Percentiles rank a stretch among this genome's conserved stretches.
phyloP scores from a whole-genome alignment of 1,140 invertebrate genomes.

The Drosophila leontia region DNA sequence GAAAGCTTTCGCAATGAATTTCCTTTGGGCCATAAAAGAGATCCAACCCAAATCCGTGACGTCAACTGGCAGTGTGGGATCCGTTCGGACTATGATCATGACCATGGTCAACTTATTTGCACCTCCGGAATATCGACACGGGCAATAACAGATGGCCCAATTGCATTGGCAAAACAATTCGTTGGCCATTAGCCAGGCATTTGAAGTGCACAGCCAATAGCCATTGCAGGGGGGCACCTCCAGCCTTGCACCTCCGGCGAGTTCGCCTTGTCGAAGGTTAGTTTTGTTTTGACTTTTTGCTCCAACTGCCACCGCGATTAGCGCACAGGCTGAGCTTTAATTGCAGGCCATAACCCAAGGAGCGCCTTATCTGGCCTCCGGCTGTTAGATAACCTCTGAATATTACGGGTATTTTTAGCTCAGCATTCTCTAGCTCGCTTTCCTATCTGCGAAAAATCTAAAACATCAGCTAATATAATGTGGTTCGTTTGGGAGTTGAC shows the following conservation, averaged over 20 bases:
- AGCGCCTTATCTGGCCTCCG: slow-evolving; percentile 33
- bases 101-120: slow-evolving; percentile 65
- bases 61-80: slow-evolving; percentile 12
- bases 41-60: slow-evolving; percentile 12
- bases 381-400: slow-evolving; percentile 12
- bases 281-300: slow-evolving; percentile 52
- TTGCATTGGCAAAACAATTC: slow-evolving; percentile 34
- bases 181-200: slow-evolving; percentile 59
- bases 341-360: slow-evolving; percentile 29
- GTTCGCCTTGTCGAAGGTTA: slow-evolving; percentile 66
- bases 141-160: slow-evolving; percentile 16
- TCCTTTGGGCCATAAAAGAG: slow-evolving; percentile 6
- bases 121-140: slow-evolving; percentile 24
- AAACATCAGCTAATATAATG: slow-evolving; percentile 43
- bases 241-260: slow-evolving; percentile 10
- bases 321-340: slow-evolving; percentile 26
- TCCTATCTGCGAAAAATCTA: slow-evolving; percentile 28
- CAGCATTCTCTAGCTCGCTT: slow-evolving; percentile 18
- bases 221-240: slow-evolving; percentile 7
- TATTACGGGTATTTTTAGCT: slow-evolving; percentile 15
- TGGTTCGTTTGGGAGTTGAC: slow-evolving; percentile 3
- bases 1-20: slow-evolving; percentile 19
- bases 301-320: slow-evolving; percentile 17
- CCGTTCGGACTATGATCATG: slow-evolving; percentile 43
- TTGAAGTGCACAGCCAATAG: slow-evolving; percentile 12